Evolutionary conservation across 2,113 vertebrate species (phyloP), one percentile per base, ranked within the genome.

Genomic region (Castor canadensis): DNA sequence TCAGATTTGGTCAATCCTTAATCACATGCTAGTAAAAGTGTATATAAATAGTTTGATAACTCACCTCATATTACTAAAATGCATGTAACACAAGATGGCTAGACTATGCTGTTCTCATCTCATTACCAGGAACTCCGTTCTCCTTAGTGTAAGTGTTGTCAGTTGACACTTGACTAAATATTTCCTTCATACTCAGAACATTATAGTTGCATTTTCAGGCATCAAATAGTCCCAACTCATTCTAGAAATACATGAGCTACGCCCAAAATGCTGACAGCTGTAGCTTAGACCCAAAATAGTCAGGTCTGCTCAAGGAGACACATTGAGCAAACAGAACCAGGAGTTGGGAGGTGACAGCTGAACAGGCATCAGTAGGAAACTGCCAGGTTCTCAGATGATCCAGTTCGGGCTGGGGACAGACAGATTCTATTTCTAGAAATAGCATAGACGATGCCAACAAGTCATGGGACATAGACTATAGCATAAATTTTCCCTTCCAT

Each of bases 151-250:
- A 45, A 77, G 72, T 95, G 85, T 76, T 95, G 92, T 95, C 85
- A 91, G 92, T 97, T 96, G 95, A 97, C 95, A 96, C 96, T 96
- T 96, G 96, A 88, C 85, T 94, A 96, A 96, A 95, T 97, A 97
- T 92, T 91, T 97, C 76, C 71, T 96, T 96, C 94, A 69, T 97
- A 83, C 87, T 95, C 75, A 91, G 93, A 94, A 96, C 96, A 95
- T 84, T 95, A 79, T 95, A 91, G 97, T 93, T 96, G 86, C 96
- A 96, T 96, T 96, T 95, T 93, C 95, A 95, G 80, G 84, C 95
- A 92, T 96, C 96, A 95, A 91, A 86, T 94, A 97, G 93, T 96
- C 95, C 95, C 92, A 94, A 38, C 88, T 96, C 96, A 96, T 96
- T 96, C 96, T 93, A 89, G 88, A 96, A 96, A 94, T 94, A 93